Percentiles rank a stretch among this genome's conserved stretches.
Conservation (phyloP, 2,113 vertebrate genomes). For the Lonchura striata region DNA sequence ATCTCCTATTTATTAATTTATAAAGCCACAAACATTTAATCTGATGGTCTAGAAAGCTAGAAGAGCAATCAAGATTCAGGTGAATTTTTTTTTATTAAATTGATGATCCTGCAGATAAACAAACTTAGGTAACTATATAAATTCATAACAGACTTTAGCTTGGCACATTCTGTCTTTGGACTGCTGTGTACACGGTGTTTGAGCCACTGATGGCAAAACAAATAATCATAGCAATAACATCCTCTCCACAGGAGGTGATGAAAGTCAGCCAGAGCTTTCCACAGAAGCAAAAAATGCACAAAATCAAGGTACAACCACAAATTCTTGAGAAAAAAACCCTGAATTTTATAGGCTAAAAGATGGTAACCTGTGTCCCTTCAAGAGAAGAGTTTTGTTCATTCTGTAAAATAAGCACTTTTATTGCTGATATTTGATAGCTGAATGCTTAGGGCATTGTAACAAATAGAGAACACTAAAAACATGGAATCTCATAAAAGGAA, state of each 20-base stretch:
- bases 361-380: neutral
- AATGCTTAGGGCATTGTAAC: neutral
- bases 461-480: neutral
- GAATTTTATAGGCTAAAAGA: neutral
- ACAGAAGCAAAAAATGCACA: neutral
- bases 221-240: constrained; percentile 15
- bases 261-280: neutral
- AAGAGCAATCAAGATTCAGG: neutral
- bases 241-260: neutral
- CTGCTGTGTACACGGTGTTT: neutral
- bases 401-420: neutral
- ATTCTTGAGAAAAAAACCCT: neutral
- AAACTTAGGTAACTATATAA: neutral
- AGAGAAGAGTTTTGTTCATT: neutral
- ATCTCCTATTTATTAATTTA: neutral
- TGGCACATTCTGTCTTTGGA: neutral
- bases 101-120: neutral
- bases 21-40: neutral
- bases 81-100: neutral
- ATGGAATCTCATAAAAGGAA: neutral
- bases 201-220: neutral
- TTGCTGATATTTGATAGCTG: neutral
- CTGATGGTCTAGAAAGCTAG: neutral
- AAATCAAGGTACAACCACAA: neutral
- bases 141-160: neutral